Evolutionary conservation across 1,140 invertebrate genomes (phyloP), one percentile per base, ranked within the genome.

Genomic region (Drosophila guanche): DNA sequence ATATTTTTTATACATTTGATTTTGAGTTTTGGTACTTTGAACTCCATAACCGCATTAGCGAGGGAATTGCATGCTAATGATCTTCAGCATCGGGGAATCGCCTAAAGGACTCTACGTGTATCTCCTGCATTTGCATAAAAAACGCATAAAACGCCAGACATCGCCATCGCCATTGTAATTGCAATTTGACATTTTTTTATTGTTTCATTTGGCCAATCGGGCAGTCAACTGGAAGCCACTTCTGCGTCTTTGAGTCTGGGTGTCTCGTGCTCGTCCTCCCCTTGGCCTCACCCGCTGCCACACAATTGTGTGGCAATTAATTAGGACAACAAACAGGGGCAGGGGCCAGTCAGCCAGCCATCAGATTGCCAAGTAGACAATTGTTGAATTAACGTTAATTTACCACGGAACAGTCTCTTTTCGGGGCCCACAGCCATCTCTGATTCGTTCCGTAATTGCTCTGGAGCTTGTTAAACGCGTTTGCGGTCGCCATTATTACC

Each of bases 41-140:
- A 43, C 51, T 50, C 45, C 16, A 20, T 53, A 79, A 33, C 16
- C 46, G 56, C 76, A 76, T 66, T 69, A 78, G 56, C 58, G 48
- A 23, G 62, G 33, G 14, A 58, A 62, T 23, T 48, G 76, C 59
- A 58, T 72, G 69, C 63, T 77, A 88, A 86, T 77, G 80, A 73
- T 85, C 73, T 55, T 46, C 42, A 59, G 48, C 47, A 12, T 16
- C 42, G 3, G 29, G 16, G 16, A 20, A 20, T 20, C 16, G 16
- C 16, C 25, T 14, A 0, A 42, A 76, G 56, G 72, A 68, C 62
- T 40, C 29, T 41, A 23, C 20, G 6, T 37, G 51, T 46, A 45
- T 48, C 62, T 63, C 25, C 48, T 67, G 48, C 14, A 88, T 88
- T 88, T 88, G 83, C 83, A 88, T 88, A 88, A 79, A 88, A 79